Evolutionary conservation across 2,797 vertebrate species (phyloP).

Genomic region (Paguma larvata): DNA sequence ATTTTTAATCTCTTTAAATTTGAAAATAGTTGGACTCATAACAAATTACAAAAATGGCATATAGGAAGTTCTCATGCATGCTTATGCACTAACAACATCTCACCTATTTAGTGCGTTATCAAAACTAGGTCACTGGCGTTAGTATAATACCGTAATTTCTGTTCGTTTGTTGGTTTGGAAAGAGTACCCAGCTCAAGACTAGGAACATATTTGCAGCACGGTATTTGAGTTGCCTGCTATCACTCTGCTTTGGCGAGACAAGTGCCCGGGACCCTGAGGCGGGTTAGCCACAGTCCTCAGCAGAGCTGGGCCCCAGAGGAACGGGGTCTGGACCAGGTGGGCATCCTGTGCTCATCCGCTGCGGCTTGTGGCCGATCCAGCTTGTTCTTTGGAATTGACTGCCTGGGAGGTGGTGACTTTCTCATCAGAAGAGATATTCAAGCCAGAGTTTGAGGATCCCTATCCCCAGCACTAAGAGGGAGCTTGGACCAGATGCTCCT

Average conservation of each 20-base stretch:
- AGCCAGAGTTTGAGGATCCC: not conserved
- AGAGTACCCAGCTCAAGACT: not conserved
- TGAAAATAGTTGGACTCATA: not conserved
- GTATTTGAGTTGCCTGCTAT: too few species aligned
- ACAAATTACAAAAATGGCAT: not conserved
- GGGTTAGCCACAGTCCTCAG: not conserved
- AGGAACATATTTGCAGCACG: not conserved
- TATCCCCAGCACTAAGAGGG: not conserved
- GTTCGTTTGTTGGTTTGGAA: not conserved
- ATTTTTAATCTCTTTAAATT: not conserved
- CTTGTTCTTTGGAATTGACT: not conserved
- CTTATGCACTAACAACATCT: not conserved
- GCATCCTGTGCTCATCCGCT: not conserved
- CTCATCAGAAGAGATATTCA: not conserved
- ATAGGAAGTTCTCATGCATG: not conserved
- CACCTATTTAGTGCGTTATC: not conserved
- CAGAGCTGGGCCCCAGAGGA: not conserved
- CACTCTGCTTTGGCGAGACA: not conserved
- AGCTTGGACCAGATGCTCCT: not conserved
- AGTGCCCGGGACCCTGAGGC: not conserved
- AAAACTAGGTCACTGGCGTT: not conserved
- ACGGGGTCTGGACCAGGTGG: not conserved
- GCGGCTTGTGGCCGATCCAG: not conserved
- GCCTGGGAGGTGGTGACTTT: not conserved
- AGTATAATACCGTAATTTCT: not conserved